Percentiles rank a stretch among this genome's conserved stretches.
phyloP scores from a whole-genome alignment of 2,113 vertebrate genomes.

The Antigone vipio region DNA sequence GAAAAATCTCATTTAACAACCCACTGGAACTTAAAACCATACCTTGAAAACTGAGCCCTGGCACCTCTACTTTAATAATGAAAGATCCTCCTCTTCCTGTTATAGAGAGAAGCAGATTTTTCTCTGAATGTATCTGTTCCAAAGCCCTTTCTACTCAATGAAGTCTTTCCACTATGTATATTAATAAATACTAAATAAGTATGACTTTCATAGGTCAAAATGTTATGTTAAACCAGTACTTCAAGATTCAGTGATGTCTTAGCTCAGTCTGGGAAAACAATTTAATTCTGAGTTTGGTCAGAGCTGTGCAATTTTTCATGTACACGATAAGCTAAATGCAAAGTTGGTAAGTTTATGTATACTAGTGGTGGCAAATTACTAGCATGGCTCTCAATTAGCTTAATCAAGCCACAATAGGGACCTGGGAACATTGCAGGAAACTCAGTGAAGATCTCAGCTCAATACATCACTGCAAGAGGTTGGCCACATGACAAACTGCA shows the following conservation, averaged over 20 bases:
- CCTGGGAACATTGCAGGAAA: background rate
- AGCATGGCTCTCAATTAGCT: background rate
- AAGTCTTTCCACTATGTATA: background rate
- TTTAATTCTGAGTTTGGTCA: background rate
- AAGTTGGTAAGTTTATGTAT: background rate
- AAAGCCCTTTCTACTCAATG: background rate
- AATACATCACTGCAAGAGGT: background rate
- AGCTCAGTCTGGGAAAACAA: background rate
- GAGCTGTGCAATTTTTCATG: background rate
- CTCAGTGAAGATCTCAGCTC: background rate
- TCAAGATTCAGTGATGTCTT: background rate
- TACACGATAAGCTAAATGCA: fast-evolving
- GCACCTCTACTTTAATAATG: background rate
- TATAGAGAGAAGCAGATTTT: background rate
- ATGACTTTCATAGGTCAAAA: background rate
- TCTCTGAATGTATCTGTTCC: background rate
- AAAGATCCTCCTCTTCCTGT: background rate
- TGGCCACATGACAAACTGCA: background rate
- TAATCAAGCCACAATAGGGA: background rate
- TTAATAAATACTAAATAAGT: background rate
- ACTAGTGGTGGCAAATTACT: background rate
- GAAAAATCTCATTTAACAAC: constrained; percentile 21
- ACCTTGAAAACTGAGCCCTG: background rate
- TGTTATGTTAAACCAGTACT: background rate
- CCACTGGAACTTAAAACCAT: background rate